Percentiles rank a stretch among this genome's conserved stretches.
Evolutionary conservation across 2,797 vertebrate genomes (phyloP).

Genomic region (Meriones psammophilus): DNA sequence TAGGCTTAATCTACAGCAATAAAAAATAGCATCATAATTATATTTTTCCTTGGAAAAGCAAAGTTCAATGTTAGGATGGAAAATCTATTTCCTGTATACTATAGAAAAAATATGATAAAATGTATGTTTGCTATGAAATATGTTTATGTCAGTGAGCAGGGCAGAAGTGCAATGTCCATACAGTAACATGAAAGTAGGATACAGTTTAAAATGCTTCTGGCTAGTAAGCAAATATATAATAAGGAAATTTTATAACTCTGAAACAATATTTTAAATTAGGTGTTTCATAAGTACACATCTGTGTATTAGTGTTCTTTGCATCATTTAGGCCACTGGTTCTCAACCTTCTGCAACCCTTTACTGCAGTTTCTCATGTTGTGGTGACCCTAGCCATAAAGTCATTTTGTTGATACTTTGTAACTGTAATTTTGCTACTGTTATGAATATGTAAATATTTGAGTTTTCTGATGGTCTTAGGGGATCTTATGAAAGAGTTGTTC

Average conservation of each 20-base stretch:
- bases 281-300: not conserved
- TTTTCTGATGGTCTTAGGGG: no score
- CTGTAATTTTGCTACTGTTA: not conserved
- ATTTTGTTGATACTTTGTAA: not conserved
- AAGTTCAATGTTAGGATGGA: not conserved
- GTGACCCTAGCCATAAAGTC: not conserved
- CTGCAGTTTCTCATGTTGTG: not conserved
- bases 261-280: not conserved
- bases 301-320: not conserved
- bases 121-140: not conserved
- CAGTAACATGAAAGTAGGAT: not conserved
- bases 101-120: not conserved
- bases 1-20: not conserved
- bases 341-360: no score
- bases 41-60: not conserved
- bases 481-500: not conserved
- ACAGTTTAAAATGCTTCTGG: not conserved
- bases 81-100: not conserved
- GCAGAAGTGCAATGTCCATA: not conserved
- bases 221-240: not conserved
- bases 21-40: not conserved
- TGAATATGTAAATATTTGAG: no score
- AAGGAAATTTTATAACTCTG: not conserved
- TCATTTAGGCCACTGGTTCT: not conserved
- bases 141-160: not conserved